Percentiles rank a stretch among this genome's conserved stretches.
phyloP scores from a whole-genome alignment of 1,140 invertebrate species.

The Triops cancriformis region DNA sequence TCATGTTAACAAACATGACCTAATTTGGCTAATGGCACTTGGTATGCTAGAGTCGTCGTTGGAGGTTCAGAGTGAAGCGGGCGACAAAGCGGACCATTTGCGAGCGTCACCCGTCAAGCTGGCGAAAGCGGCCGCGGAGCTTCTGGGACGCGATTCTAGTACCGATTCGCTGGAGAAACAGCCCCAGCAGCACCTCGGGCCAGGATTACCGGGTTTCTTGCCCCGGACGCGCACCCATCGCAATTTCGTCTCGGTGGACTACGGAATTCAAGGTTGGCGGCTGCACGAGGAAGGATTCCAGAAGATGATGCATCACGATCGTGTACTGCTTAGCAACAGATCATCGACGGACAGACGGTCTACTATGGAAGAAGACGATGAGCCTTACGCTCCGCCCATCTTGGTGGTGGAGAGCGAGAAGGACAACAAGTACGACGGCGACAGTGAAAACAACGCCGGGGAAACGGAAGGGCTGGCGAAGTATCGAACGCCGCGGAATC shows the following conservation, averaged over 20 bases:
- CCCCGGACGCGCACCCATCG: not conserved
- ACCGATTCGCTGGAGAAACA: not conserved
- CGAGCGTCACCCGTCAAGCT: not conserved
- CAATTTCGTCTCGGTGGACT: conserved; percentile 19
- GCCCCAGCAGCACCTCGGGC: not conserved
- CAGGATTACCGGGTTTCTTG: conserved; percentile 1
- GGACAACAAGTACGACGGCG: not conserved
- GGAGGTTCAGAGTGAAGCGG: not conserved
- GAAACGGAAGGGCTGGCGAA: not conserved
- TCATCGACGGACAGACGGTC: not conserved
- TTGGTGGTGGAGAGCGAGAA: not conserved
- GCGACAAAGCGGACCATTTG: not conserved
- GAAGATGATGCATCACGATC: conserved; percentile 15
- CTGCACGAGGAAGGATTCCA: conserved; percentile 15
- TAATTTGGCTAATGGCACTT: not conserved
- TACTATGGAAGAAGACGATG: not conserved
- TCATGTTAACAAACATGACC: not conserved
- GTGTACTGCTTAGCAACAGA: not conserved
- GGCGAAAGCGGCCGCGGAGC: not conserved
- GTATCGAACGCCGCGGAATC: not conserved
- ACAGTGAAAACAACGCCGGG: not conserved
- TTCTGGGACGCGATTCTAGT: not conserved
- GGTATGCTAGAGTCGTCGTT: not conserved
- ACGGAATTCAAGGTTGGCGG: conserved; percentile 19
- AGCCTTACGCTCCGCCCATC: not conserved